phyloP scores from a whole-genome alignment of 2,113 vertebrate genomes.

The Neogobius melanostomus region DNA sequence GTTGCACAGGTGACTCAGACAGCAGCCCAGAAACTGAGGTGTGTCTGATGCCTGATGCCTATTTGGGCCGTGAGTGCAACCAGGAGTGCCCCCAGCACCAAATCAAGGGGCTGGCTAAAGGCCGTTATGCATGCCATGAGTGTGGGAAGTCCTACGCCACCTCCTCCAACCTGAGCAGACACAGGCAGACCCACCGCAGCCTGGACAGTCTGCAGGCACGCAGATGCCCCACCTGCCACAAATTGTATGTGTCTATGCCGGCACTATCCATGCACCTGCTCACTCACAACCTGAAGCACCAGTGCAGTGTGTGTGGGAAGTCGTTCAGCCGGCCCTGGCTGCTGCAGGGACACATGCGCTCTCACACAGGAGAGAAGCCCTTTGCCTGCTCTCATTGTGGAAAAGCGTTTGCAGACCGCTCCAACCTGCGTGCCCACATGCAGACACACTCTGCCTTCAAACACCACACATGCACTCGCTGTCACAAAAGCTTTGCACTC shows the following conservation, averaged over 20 bases:
- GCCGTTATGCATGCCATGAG: slow-evolving; percentile 52
- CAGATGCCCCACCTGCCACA: slow-evolving; percentile 87
- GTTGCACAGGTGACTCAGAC: slow-evolving; percentile 45
- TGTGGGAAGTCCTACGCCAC: slow-evolving; percentile 68
- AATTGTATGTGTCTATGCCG: slow-evolving; percentile 90
- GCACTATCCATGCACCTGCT: slow-evolving; percentile 92
- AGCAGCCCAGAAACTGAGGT: slow-evolving; percentile 24
- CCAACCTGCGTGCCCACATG: slow-evolving; percentile 91
- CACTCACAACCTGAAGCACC: slow-evolving; percentile 90
- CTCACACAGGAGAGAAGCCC: slow-evolving; percentile 89
- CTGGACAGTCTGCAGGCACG: slow-evolving; percentile 68
- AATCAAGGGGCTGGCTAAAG: slow-evolving; percentile 40
- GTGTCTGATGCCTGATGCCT: slow-evolving; percentile 50
- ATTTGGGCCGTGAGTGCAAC: slow-evolving; percentile 27
- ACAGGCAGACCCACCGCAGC: slow-evolving; percentile 71
- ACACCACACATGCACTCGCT: slow-evolving; percentile 88
- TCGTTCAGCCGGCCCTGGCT: slow-evolving; percentile 91
- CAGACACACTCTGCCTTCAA: slow-evolving; percentile 92
- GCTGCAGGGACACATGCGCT: slow-evolving; percentile 90
- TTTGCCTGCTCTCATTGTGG: slow-evolving; percentile 90
- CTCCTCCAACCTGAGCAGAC: slow-evolving; percentile 66
- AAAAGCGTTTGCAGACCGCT: slow-evolving; percentile 90
- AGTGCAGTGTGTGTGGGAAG: slow-evolving; percentile 85
- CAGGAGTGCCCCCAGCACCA: slow-evolving; percentile 30
- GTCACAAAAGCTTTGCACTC: slow-evolving; percentile 87